A percentile compares a stretch with the other conserved stretches of the same genome.
Evolutionary conservation across 2,113 vertebrate species (phyloP).

Genomic region (Naja naja): DNA sequence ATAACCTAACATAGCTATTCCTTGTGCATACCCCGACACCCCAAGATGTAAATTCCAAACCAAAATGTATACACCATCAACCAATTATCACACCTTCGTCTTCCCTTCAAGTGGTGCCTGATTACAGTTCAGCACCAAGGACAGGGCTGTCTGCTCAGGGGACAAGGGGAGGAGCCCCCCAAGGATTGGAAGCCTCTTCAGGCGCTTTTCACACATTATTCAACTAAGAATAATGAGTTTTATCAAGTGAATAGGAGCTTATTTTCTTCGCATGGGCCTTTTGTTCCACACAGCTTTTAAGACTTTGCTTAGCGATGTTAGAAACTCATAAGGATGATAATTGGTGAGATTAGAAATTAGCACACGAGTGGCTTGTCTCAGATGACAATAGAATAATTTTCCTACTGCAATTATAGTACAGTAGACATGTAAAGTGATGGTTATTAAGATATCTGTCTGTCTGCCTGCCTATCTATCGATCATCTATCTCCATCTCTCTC

Average conservation of each 20-base stretch:
- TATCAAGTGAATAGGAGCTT: not conserved
- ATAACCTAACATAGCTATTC: not conserved
- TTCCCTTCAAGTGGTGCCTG: not conserved
- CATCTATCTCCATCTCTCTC: not conserved
- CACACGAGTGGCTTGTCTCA: not conserved
- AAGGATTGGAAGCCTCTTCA: not conserved
- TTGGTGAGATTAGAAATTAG: not conserved
- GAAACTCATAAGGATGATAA: not conserved
- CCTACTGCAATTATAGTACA: not conserved
- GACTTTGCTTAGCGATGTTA: not conserved
- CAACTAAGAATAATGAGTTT: not conserved
- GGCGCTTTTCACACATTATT: not conserved
- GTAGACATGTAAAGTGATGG: not conserved
- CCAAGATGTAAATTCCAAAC: not conserved
- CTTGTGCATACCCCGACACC: not conserved
- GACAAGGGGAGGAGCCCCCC: not conserved
- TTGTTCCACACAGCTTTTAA: not conserved
- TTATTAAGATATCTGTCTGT: not conserved
- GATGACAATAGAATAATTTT: not conserved
- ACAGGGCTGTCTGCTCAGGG: not conserved
- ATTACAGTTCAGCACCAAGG: slow-evolving; percentile 6
- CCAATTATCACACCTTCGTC: not conserved
- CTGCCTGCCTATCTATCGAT: not conserved
- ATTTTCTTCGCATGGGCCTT: not conserved
- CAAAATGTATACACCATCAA: not conserved